These are phyloP conservation scores for Brenthis hecate DNA, from an alignment of 2,888 invertebrate genomes.

Conservation along the genomic window DNA sequence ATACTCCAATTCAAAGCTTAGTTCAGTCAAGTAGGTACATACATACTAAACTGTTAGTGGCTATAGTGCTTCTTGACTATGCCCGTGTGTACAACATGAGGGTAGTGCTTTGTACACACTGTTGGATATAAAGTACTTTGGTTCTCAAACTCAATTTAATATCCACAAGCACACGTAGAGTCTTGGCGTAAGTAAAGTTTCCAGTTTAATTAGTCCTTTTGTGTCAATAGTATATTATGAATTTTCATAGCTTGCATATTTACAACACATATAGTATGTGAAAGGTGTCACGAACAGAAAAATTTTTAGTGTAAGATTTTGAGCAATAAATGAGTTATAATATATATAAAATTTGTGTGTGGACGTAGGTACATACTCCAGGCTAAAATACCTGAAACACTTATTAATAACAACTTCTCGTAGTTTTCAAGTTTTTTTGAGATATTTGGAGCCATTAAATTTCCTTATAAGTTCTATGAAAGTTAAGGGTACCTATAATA, in stretches of 20 bases:
- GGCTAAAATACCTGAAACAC: no score
- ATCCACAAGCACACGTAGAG: constrained; percentile 4
- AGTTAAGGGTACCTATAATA: neutral
- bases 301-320: no score
- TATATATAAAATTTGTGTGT: no score
- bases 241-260: neutral
- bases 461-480: neutral
- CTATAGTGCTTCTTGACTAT: constrained; percentile 20
- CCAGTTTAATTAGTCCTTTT: neutral
- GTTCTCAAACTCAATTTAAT: constrained; percentile 15
- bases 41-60: constrained; percentile 9
- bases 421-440: no score
- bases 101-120: constrained; percentile 22
- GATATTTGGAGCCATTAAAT: neutral
- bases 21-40: constrained; percentile 4
- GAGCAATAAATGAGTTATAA: no score
- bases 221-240: neutral
- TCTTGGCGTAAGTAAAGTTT: neutral
- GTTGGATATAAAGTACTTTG: constrained; percentile 6
- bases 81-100: constrained; percentile 15
- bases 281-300: no score
- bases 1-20: neutral
- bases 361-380: no score
- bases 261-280: no score
- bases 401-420: no score